These are phyloP conservation scores for Eremobia ochroleuca DNA, from an alignment of 2,888 invertebrate genomes.

Conservation along the genomic window DNA sequence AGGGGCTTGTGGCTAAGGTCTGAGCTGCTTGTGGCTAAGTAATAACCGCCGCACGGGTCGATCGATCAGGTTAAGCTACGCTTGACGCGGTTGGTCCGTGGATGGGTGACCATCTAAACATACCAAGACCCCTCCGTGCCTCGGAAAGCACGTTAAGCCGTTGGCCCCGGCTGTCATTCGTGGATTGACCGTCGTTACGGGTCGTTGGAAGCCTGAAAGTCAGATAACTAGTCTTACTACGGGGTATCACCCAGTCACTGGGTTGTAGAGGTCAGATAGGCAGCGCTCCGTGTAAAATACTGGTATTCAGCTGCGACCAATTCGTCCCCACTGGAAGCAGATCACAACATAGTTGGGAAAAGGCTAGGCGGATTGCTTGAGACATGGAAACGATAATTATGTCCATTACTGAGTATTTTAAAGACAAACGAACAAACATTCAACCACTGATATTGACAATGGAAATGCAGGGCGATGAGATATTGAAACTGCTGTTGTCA, in stretches of 20 bases:
- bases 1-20: too few relatives aligned
- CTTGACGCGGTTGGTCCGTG: background rate
- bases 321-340: background rate
- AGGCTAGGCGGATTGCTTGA: too few relatives aligned
- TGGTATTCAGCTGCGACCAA: background rate
- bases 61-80: background rate
- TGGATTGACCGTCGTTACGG: background rate
- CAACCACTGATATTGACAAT: background rate
- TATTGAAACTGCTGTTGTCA: background rate
- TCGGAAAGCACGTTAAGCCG: too few relatives aligned
- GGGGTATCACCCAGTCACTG: too few relatives aligned
- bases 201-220: background rate
- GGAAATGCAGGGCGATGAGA: background rate
- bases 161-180: background rate
- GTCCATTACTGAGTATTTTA: background rate
- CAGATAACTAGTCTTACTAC: too few relatives aligned
- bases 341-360: background rate
- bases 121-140: background rate
- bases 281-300: too few relatives aligned
- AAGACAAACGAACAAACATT: background rate
- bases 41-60: background rate
- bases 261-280: too few relatives aligned
- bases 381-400: too few relatives aligned
- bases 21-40: background rate
- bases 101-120: background rate